Evolutionary conservation across 2,888 invertebrate species (phyloP).

Genomic region (Apoderus coryli): DNA sequence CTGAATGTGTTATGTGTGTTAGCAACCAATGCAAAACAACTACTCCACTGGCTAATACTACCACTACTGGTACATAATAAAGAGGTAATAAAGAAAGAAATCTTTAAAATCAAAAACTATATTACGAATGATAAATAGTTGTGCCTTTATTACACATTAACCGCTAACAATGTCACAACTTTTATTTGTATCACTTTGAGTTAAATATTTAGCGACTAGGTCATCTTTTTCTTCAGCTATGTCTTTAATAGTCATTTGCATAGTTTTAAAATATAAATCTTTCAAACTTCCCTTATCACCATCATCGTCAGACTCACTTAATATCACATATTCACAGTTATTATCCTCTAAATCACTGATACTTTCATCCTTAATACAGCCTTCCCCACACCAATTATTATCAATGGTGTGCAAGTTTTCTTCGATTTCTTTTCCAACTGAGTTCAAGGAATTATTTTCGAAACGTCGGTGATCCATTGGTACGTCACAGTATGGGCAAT

Average conservation of each 20-base stretch:
- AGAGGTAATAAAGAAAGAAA: too few species aligned
- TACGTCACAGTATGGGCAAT: constrained; percentile 29
- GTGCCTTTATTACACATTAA: too few species aligned
- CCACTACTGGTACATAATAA: too few species aligned
- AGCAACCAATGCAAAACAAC: too few species aligned
- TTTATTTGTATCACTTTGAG: too few species aligned
- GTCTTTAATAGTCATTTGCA: constrained; percentile 9
- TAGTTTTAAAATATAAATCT: constrained; percentile 6
- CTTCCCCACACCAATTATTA: constrained; percentile 2
- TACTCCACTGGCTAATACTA: too few species aligned
- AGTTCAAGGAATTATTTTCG: constrained; percentile 14
- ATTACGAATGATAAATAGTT: too few species aligned
- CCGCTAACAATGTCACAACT: too few species aligned
- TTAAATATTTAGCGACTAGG: too few species aligned
- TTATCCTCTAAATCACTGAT: neutral
- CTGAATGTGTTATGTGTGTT: too few species aligned
- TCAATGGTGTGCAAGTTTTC: constrained; percentile 2
- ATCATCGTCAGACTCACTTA: constrained; percentile 4
- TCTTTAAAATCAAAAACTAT: too few species aligned
- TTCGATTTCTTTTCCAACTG: constrained; percentile 7
- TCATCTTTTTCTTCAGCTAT: neutral
- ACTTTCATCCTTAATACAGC: constrained; percentile 9
- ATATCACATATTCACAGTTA: constrained; percentile 1
- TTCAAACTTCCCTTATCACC: constrained; percentile 3
- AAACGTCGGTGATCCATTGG: too few species aligned